Conservation (phyloP, 2,888 invertebrate species). For the Horisme vitalbata region DNA sequence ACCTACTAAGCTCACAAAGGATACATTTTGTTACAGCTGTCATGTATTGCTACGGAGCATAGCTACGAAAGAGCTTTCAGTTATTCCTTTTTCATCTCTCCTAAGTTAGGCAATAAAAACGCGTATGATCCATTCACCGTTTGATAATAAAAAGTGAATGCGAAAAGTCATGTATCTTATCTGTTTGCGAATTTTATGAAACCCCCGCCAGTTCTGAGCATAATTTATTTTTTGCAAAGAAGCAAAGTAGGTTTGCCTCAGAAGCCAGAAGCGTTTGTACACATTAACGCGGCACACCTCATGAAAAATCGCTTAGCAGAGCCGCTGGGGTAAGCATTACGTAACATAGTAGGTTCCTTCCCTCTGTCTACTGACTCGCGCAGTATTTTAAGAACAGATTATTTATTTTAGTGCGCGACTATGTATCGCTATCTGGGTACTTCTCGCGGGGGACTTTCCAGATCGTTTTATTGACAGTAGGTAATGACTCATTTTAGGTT, state of each 20-base stretch:
- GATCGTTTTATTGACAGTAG: background rate
- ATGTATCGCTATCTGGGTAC: slow-evolving; percentile 2
- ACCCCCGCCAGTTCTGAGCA: slow-evolving; percentile 57
- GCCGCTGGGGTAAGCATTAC: slow-evolving; percentile 56
- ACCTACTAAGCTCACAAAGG: slow-evolving; percentile 12
- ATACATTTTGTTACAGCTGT: slow-evolving; percentile 11
- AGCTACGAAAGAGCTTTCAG: slow-evolving; percentile 12
- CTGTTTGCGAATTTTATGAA: slow-evolving; percentile 61
- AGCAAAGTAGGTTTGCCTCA: slow-evolving; percentile 68
- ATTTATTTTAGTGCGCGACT: slow-evolving; percentile 24
- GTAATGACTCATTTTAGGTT: background rate
- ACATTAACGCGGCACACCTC: slow-evolving; percentile 77
- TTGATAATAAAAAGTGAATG: slow-evolving; percentile 33
- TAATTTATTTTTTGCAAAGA: slow-evolving; percentile 78
- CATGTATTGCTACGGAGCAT: slow-evolving; percentile 10
- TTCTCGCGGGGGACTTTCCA: slow-evolving; percentile 3
- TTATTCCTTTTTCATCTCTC: slow-evolving; percentile 26
- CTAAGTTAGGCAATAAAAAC: slow-evolving; percentile 29
- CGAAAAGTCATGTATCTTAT: slow-evolving; percentile 47
- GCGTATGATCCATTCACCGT: slow-evolving; percentile 27
- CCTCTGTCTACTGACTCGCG: slow-evolving; percentile 37
- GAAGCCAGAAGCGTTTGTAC: slow-evolving; percentile 75
- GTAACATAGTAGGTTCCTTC: slow-evolving; percentile 38
- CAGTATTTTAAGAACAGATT: slow-evolving; percentile 32
- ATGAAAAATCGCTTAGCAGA: slow-evolving; percentile 80